Evolutionary conservation across 2,113 vertebrate genomes (phyloP).

Genomic region (Proteles cristata): DNA sequence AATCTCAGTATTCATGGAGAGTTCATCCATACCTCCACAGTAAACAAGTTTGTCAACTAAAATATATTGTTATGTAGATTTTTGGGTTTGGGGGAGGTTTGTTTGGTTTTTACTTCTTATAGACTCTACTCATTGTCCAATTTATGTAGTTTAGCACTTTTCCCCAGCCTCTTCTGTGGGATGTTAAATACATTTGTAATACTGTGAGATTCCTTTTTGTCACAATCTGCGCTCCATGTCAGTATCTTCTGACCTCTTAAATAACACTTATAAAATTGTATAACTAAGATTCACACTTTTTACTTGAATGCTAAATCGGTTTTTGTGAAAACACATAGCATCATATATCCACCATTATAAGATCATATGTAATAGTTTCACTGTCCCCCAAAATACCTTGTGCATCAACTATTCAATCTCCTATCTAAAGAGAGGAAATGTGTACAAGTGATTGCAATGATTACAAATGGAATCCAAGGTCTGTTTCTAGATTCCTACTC

Average conservation of each 20-base stretch:
- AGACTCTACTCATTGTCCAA: background rate
- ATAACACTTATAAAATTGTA: background rate
- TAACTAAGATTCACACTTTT: background rate
- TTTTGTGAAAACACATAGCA: background rate
- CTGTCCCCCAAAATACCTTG: background rate
- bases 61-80: background rate
- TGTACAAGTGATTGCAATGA: background rate
- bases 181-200: background rate
- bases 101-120: background rate
- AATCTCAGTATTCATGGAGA: background rate
- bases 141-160: background rate
- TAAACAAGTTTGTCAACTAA: background rate
- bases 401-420: background rate
- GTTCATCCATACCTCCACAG: background rate
- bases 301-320: background rate
- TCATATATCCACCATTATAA: background rate
- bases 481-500: background rate
- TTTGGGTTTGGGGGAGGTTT: background rate
- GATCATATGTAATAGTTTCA: background rate
- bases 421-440: background rate
- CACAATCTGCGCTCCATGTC: background rate
- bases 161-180: background rate
- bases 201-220: background rate
- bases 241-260: background rate
- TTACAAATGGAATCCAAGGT: background rate